Evolutionary conservation across 2,113 vertebrate genomes (phyloP).

Genomic region (Platysteira castanea): DNA sequence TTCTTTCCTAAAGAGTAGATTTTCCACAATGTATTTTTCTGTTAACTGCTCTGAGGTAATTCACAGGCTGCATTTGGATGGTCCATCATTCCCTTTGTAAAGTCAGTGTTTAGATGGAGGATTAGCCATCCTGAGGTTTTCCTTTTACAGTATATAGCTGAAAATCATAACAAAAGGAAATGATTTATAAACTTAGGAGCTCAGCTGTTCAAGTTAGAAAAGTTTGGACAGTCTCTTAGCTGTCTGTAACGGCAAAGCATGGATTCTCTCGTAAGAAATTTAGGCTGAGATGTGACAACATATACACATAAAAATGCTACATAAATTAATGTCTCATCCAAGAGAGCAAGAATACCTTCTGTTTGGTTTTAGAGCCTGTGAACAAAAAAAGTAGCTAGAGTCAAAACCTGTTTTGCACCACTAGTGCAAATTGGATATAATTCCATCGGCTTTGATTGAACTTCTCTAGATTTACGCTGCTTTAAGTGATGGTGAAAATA

Average conservation of each 20-base stretch:
- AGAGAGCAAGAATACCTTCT: not conserved
- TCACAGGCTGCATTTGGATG: not conserved
- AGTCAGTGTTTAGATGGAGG: not conserved
- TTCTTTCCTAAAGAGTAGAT: not conserved
- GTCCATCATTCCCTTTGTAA: not conserved
- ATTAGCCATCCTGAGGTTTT: not conserved
- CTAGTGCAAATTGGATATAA: not conserved
- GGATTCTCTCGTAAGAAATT: not conserved
- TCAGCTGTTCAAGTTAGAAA: not conserved
- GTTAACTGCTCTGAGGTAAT: not conserved
- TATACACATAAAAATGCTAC: not conserved
- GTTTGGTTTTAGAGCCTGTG: not conserved
- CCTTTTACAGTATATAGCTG: not conserved
- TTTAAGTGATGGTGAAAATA: not conserved
- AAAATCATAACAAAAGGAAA: not conserved
- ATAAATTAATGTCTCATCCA: not conserved
- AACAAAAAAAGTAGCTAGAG: not conserved
- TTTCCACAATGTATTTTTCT: not conserved
- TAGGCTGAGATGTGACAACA: not conserved
- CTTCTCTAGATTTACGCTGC: not conserved
- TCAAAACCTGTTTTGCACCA: not conserved
- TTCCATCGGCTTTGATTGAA: not conserved
- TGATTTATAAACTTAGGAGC: not conserved
- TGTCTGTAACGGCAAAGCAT: not conserved
- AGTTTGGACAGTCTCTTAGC: not conserved